phyloP scores from a whole-genome alignment of 2,113 vertebrate species.

The Oncorhynchus nerka region DNA sequence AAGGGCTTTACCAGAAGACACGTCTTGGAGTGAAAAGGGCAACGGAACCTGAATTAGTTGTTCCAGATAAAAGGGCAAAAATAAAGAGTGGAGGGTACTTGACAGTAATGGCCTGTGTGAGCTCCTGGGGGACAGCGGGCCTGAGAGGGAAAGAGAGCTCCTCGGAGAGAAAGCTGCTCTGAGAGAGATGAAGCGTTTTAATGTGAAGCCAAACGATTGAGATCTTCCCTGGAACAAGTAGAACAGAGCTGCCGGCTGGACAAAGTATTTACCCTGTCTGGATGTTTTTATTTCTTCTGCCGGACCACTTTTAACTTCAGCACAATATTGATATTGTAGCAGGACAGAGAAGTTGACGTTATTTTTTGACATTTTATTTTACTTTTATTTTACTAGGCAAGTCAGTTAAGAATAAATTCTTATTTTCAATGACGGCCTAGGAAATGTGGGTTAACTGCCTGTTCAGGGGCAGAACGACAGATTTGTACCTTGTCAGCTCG shows the following conservation, averaged over 20 bases:
- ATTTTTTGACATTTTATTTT: too few relatives aligned
- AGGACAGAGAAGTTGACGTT: background rate
- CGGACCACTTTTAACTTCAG: background rate
- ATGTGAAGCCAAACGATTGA: slow-evolving; percentile 79
- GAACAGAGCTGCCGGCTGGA: slow-evolving; percentile 45
- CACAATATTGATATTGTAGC: background rate
- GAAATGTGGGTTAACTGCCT: too few relatives aligned
- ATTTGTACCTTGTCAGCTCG: too few relatives aligned
- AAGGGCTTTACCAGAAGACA: slow-evolving; percentile 84
- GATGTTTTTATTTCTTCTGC: slow-evolving; percentile 47
- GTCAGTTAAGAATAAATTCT: too few relatives aligned
- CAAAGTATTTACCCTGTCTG: slow-evolving; percentile 70
- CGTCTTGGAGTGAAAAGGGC: slow-evolving; percentile 97
- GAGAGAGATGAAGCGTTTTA: slow-evolving; percentile 86
- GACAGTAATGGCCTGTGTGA: slow-evolving; percentile 98
- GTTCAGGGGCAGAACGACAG: too few relatives aligned
- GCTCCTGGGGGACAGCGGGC: slow-evolving; percentile 85
- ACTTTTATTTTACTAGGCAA: too few relatives aligned
- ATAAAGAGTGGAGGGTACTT: slow-evolving; percentile 97
- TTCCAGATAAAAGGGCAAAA: slow-evolving; percentile 99
- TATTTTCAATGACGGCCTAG: too few relatives aligned
- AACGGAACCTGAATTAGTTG: slow-evolving; percentile 98
- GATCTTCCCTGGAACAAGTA: slow-evolving; percentile 62
- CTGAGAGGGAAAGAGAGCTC: slow-evolving; percentile 49
- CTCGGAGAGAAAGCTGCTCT: slow-evolving; percentile 63